phyloP scores from a whole-genome alignment of 37 sponge, comb jelly and placozoan genomes.

The Geodia barretti region DNA sequence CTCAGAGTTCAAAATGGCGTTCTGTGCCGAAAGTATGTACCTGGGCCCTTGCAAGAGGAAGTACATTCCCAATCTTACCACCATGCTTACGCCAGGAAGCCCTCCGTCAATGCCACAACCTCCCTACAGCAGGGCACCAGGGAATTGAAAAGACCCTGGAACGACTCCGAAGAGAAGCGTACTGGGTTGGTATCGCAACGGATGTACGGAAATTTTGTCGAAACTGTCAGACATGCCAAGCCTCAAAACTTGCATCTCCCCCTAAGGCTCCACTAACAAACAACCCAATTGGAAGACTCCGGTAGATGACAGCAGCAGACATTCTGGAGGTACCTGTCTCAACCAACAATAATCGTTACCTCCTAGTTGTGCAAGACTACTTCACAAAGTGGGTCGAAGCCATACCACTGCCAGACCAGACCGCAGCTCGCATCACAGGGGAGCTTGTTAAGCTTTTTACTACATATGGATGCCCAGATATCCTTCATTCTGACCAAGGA shows the following conservation, averaged over 20 bases:
- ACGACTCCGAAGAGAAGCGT: slow-evolving; percentile 25
- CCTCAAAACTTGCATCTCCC: background rate
- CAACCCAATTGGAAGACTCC: slow-evolving; percentile 18
- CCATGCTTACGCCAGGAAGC: background rate
- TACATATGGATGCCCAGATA: slow-evolving; percentile 23
- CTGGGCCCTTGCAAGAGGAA: slow-evolving; percentile 19
- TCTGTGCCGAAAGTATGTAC: slow-evolving; percentile 32
- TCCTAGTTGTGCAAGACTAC: slow-evolving; percentile 59
- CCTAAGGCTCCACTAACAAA: slow-evolving; percentile 14
- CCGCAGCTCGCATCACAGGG: slow-evolving; percentile 7
- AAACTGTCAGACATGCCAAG: slow-evolving; percentile 45
- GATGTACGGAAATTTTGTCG: slow-evolving; percentile 44
- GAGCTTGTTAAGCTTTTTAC: slow-evolving; percentile 25
- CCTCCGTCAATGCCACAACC: slow-evolving; percentile 1
- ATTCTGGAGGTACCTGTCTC: slow-evolving; percentile 46
- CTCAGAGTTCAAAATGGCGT: slow-evolving; percentile 42
- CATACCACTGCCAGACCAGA: slow-evolving; percentile 22
- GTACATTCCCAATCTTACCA: slow-evolving; percentile 37
- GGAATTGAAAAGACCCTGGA: background rate
- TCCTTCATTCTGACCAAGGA: slow-evolving; percentile 67
- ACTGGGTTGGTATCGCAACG: slow-evolving; percentile 54
- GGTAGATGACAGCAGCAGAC: slow-evolving; percentile 49
- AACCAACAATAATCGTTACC: background rate
- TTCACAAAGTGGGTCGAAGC: slow-evolving; percentile 63
- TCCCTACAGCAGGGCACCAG: slow-evolving; percentile 1